phyloP scores from a whole-genome alignment of 2,113 vertebrate species.

The Notechis scutatus region DNA sequence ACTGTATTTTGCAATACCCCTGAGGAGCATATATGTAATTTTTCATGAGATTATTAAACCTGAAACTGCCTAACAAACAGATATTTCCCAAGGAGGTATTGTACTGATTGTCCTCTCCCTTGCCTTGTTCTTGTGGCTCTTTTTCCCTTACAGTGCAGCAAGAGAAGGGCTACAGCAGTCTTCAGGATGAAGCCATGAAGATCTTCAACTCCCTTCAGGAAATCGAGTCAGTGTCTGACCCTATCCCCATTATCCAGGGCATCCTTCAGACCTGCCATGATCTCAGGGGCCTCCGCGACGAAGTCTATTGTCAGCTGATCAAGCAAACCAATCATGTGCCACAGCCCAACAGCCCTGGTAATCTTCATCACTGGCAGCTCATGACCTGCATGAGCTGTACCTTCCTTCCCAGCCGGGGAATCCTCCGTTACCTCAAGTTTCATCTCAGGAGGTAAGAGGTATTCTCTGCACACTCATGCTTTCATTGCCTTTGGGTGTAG shows the following conservation, averaged over 20 bases:
- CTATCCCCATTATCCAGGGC: constrained; percentile 89
- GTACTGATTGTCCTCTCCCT: constrained; percentile 28
- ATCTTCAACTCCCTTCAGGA: constrained; percentile 93
- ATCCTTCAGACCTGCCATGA: constrained; percentile 93
- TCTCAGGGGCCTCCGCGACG: constrained; percentile 84
- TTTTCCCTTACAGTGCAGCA: constrained; percentile 75
- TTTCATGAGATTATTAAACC: not conserved
- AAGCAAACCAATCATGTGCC: constrained; percentile 94
- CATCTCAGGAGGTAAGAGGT: constrained; percentile 81
- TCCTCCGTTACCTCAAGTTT: constrained; percentile 89
- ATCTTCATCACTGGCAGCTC: constrained; percentile 88
- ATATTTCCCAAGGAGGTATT: not conserved
- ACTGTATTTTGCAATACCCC: not conserved
- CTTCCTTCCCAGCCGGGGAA: constrained; percentile 84
- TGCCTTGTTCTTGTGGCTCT: constrained; percentile 13
- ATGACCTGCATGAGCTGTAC: constrained; percentile 91
- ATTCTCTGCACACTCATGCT: not conserved
- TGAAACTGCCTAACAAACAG: not conserved
- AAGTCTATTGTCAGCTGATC: constrained; percentile 92
- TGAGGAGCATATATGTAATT: not conserved
- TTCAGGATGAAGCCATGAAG: constrained; percentile 90
- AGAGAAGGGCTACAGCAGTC: constrained; percentile 86
- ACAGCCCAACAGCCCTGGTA: constrained; percentile 83
- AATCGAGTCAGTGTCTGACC: constrained; percentile 86
- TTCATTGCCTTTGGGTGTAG: not conserved